Base-by-base conservation (phyloP, 2,797 vertebrate genomes). In the Cynodonichthys magdalenae region DNA sequence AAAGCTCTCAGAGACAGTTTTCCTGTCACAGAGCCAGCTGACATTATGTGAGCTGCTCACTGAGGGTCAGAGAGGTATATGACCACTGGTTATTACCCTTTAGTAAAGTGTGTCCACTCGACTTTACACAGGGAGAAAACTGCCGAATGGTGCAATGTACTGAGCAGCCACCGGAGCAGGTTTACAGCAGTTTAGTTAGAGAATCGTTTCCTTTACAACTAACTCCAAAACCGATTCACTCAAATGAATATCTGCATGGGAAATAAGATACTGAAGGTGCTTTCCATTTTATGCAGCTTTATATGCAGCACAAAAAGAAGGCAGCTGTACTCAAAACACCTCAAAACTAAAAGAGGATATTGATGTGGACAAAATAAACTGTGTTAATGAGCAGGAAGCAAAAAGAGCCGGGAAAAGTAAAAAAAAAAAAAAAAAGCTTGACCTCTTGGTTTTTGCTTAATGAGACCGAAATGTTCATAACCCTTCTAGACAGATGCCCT, bases 381-480 rank as follows among this genome's bases (percentile, higher is more conserved):
- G 48, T 52, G 66, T 70, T 89, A 90, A 91, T 84, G 86, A 89
- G 87, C 63, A 60, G 19, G 71, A 69, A 29, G 68, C 31, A 66
- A 71, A 68, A 67, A 52, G 28, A 1, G 36, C 17, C 18, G 39
- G 31, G 17, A 14, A 28, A 14, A 15, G 27, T 3, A 11, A 4
- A 17, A n/a, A 45, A 39, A 12, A 12, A 12, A 12, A 51, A 39
- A 12, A 12, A 12, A 12, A 51, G 6, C 18, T 50, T 69, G 76
- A 53, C 67, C 79, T 49, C 70, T 83, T 48, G 83, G 85, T 87
- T 83, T 80, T 42, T 11, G 1, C 79, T 74, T 89, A 90, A 89
- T 89, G 80, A 91, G 83, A 62, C 56, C 65, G 70, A 85, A 82
- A 84, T 29, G 75, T 71, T 76, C 52, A 34, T 63, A 79, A 79